Conservation (phyloP, 2,888 invertebrate species). For the Lasioglossum lativentre region DNA sequence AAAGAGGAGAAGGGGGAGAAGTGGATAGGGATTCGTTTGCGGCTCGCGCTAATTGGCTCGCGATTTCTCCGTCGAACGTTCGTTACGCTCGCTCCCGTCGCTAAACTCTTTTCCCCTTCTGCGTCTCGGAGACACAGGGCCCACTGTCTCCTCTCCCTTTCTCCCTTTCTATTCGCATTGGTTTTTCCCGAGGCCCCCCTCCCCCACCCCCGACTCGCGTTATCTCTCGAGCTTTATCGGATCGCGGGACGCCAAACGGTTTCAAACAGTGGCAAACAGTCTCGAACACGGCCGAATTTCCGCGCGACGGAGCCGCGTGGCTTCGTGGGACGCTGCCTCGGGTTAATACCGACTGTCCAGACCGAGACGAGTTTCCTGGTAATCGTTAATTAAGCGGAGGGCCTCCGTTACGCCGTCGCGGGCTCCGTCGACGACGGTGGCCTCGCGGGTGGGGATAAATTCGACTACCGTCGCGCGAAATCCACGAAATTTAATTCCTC, state of each 20-base stretch:
- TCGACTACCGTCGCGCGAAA: neutral
- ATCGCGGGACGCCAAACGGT: conserved; percentile 17
- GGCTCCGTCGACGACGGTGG: neutral
- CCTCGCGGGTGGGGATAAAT: conserved; percentile 65
- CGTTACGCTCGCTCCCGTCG: conserved; percentile 55
- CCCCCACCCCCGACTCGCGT: neutral
- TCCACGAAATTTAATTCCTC: neutral
- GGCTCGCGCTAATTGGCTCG: conserved; percentile 64
- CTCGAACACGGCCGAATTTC: neutral
- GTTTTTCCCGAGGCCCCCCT: neutral
- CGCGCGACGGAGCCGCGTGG: neutral
- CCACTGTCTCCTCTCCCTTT: conserved; percentile 42
- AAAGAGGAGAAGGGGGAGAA: conserved; percentile 17
- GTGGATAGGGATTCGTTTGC: conserved; percentile 58
- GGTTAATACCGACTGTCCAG: conserved; percentile 34
- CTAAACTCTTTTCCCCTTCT: conserved; percentile 46
- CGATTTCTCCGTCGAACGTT: conserved; percentile 59
- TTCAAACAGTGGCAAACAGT: neutral
- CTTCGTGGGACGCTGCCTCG: neutral
- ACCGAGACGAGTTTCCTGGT: conserved; percentile 83
- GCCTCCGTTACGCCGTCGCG: conserved; percentile 69
- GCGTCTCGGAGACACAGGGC: conserved; percentile 41
- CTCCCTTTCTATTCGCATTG: neutral
- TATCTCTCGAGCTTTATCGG: conserved; percentile 46
- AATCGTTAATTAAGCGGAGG: conserved; percentile 83